These are phyloP conservation scores for Epizoanthus rinbou DNA, from an alignment of 92 coral and sea anemone species.

Conservation along the genomic window DNA sequence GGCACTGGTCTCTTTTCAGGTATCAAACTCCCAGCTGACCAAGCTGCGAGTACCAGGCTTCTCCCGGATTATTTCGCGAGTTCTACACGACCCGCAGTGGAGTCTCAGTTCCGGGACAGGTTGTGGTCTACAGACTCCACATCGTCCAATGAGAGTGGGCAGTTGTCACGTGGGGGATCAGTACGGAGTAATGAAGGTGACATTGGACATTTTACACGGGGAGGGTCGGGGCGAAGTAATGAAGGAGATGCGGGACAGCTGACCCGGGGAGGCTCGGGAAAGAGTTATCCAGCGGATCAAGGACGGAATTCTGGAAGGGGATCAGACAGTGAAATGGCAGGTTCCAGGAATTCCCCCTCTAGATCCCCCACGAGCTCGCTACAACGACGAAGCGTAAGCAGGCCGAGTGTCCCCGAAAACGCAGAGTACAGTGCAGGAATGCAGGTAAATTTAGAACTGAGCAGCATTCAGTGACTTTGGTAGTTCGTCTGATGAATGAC, in stretches of 20 bases:
- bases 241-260: slow-evolving; percentile 35
- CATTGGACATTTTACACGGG: slow-evolving; percentile 26
- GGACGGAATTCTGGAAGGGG: slow-evolving; percentile 7
- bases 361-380: slow-evolving; percentile 23
- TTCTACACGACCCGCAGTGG: slow-evolving; percentile 4
- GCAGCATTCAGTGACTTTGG: background rate
- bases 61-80: slow-evolving; percentile 30
- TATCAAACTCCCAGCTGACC: slow-evolving; percentile 16
- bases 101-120: slow-evolving; percentile 19
- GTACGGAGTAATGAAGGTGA: slow-evolving; percentile 39
- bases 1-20: slow-evolving; percentile 26
- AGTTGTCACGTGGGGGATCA: slow-evolving; percentile 35
- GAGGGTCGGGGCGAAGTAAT: slow-evolving; percentile 25
- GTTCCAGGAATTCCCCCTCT: slow-evolving; percentile 5
- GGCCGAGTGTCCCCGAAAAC: background rate
- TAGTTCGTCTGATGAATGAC: too few species aligned
- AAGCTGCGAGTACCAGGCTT: slow-evolving; percentile 15
- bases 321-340: slow-evolving; percentile 22
- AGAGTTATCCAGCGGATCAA: slow-evolving; percentile 25
- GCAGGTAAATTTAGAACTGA: background rate
- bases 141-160: slow-evolving; percentile 38
- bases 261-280: slow-evolving; percentile 6
- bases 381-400: slow-evolving; percentile 22
- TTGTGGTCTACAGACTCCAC: slow-evolving; percentile 37
- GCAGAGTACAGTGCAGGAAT: background rate